Evolutionary conservation across 1,140 invertebrate genomes (phyloP).

Genomic region (Campoletis sonorensis): DNA sequence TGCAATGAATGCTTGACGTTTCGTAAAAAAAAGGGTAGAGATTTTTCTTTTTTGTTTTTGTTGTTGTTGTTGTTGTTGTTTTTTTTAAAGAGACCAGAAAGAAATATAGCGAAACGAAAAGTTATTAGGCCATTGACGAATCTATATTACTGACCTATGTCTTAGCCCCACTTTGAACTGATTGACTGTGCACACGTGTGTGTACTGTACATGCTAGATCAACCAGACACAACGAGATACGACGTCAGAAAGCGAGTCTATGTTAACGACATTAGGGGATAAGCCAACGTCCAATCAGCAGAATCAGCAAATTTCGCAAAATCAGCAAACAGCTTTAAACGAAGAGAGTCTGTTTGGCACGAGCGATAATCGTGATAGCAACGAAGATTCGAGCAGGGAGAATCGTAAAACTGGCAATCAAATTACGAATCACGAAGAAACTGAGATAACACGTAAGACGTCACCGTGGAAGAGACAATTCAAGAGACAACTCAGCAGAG

Average conservation of each 20-base stretch:
- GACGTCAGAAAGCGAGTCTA: conserved; percentile 58
- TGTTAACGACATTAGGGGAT: conserved; percentile 60
- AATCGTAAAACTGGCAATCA: conserved; percentile 8
- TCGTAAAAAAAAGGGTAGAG: conserved; percentile 2
- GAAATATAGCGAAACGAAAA: conserved; percentile 31
- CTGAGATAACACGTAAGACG: conserved; percentile 61
- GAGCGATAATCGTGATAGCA: conserved; percentile 58
- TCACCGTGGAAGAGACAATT: conserved; percentile 64
- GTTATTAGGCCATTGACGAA: conserved; percentile 22
- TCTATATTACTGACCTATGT: conserved; percentile 39
- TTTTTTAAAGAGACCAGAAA: neutral
- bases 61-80: no score
- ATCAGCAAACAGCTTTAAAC: conserved; percentile 41
- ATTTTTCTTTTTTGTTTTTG: no score
- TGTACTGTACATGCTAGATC: conserved; percentile 59
- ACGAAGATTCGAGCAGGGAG: conserved; percentile 34
- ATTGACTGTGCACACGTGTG: conserved; percentile 59
- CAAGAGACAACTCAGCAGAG: conserved; percentile 84
- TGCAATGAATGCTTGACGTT: conserved; percentile 14
- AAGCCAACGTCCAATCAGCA: conserved; percentile 56
- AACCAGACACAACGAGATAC: conserved; percentile 63
- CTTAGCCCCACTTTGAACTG: conserved; percentile 54
- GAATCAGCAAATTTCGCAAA: conserved; percentile 10
- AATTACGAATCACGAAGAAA: conserved; percentile 33
- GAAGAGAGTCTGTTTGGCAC: conserved; percentile 58